Base-by-base conservation (phyloP, 2,113 vertebrate species). In the Aegotheles bennettii region DNA sequence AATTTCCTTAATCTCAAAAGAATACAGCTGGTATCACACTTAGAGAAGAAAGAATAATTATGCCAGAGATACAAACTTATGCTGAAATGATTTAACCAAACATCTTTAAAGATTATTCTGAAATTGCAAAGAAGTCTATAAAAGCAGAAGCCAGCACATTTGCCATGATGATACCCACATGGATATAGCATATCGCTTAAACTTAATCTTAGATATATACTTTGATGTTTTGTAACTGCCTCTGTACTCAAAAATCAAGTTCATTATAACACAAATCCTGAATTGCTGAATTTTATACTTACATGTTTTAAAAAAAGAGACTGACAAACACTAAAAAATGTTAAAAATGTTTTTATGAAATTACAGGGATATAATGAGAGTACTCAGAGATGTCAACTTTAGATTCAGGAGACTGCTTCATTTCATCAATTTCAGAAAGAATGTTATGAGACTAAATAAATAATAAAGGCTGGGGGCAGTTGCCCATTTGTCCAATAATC, bases 1-100 rank as follows among this genome's bases (percentile, higher is more conserved):
- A 73, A 84, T 84, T 92, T 86, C 51, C 50, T 43, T 84, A 88
- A 77, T 94, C 70, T 95, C 65, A 43, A 82, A 93, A 92, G 73
- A 71, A 57, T 11, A n/a, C 56, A 83, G 36, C 11, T 89, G n/a
- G 48, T 33, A 84, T 50, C 4, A 9, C 11, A 73, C 6, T 91
- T 71, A 28, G 45, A 93, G 38, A 33, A 74, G 70, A 82, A 90
- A 75, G 31, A 87, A 42, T 6, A 83, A 57, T 38, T 75, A 68
- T 56, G 40, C 36, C 53, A 80, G 74, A 76, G 38, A 45, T 75
- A 76, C 17, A 84, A 93, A 56, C 10, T 89, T 69, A 54, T 16
- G 53, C 16, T 68, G 42, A 89, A 87, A 91, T 54, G 1, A 71
- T 79, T 74, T 92, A 91, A 87, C 36, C 35, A 88, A 84, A 53